phyloP scores from a whole-genome alignment of 1,140 invertebrate species.

The Drosophila gunungcola region DNA sequence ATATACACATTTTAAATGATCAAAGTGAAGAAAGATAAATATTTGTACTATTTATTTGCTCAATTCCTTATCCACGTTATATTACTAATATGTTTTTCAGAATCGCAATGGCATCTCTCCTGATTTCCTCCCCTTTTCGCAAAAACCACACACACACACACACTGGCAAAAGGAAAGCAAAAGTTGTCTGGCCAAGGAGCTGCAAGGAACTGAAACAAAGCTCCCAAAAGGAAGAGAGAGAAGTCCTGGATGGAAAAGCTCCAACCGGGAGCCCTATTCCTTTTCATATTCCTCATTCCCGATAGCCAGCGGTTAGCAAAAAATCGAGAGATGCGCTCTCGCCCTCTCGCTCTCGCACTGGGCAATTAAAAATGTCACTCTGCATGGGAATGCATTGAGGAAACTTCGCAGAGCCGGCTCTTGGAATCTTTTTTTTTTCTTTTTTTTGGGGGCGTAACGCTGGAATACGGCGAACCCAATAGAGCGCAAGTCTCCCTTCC shows the following conservation, averaged over 20 bases:
- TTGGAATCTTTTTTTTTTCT: slow-evolving; percentile 5
- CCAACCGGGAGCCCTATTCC: background rate
- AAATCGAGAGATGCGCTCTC: slow-evolving; percentile 27
- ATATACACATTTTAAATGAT: background rate
- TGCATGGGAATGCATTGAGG: slow-evolving; percentile 68
- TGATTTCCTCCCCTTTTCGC: slow-evolving; percentile 7
- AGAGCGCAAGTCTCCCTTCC: slow-evolving; percentile 77
- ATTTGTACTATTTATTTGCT: slow-evolving; percentile 14
- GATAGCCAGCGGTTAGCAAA: background rate
- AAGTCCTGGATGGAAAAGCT: slow-evolving; percentile 50
- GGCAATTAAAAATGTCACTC: slow-evolving; percentile 80
- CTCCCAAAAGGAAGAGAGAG: slow-evolving; percentile 49
- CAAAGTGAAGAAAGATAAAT: slow-evolving; percentile 5
- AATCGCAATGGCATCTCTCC: background rate
- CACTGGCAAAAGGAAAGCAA: slow-evolving; percentile 67
- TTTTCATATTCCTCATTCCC: background rate
- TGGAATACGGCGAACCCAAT: slow-evolving; percentile 64
- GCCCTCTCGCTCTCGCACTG: slow-evolving; percentile 19
- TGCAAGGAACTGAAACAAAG: slow-evolving; percentile 75
- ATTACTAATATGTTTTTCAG: background rate
- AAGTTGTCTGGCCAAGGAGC: slow-evolving; percentile 75
- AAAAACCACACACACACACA: slow-evolving; percentile 15
- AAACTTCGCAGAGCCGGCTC: slow-evolving; percentile 24
- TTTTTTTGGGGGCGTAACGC: slow-evolving; percentile 68
- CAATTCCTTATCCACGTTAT: background rate